Evolutionary conservation across 2,888 invertebrate genomes (phyloP), one percentile per base, ranked within the genome.

Genomic region (Notodonta ziczac): DNA sequence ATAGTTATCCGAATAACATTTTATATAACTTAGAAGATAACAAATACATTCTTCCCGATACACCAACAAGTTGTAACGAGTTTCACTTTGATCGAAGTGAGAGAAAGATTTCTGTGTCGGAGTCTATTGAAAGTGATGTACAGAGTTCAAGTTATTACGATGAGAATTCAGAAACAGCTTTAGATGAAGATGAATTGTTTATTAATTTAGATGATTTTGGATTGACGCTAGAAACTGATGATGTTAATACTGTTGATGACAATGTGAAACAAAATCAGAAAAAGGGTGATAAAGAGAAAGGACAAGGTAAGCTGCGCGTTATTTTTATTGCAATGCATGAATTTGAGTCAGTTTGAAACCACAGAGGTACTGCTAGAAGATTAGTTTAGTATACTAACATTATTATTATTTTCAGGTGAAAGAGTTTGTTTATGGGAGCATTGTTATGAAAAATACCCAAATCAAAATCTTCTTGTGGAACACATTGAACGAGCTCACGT

Each of bases 401-500:
- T 59, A 46, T 40, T 62, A 72, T 71, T 70, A 63, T 56, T 88
- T 87, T 68, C 73, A 94, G 94, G 89, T 67, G 94, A 94, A 74
- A 81, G 89, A 73, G 77, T 85, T 16, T 99, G 99, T 84, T 95
- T 96, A 74, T 99, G 99, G 99, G 96, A 96, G 65, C 96, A 96
- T 63, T 99, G 99, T 84, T 96, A 96, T 74, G 95, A 96, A 77
- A 95, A 95, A 73, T 98, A 97, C 88, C 94, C 96, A 4, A 96
- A 96, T 71, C 98, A 98, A 84, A 96, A 94, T 59, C 95, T 96
- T 8, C 93, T 99, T 66, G 97, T 98, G 2, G 95, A 96, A 61
- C 98, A 98, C 77, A 98, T 98, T 58, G 97, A 97, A 80, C 96
- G 97, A 78, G 94, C 95, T 53, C 99, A 99, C 85, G 97, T 99